These are phyloP conservation scores for Lytechinus variegatus DNA, from an alignment of 35 echinoderm and acorn worm species.

Conservation along the genomic window DNA sequence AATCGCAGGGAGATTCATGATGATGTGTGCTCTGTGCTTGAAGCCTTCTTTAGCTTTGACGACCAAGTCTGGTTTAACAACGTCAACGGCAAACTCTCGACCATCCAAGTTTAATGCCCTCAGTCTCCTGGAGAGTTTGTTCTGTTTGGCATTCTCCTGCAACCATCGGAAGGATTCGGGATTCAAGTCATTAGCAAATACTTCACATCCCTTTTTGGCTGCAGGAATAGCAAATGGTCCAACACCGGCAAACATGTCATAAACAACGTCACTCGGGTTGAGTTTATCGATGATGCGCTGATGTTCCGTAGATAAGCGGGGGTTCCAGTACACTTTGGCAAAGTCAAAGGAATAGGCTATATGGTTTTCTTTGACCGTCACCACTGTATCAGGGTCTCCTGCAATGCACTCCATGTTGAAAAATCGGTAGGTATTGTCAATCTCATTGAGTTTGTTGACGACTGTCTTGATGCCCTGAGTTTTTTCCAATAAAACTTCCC, in stretches of 20 bases:
- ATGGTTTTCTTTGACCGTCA: slow-evolving; percentile 75
- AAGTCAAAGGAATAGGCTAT: slow-evolving; percentile 87
- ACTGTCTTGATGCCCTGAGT: slow-evolving; percentile 83
- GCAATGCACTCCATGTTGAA: slow-evolving; percentile 97
- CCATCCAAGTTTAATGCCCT: slow-evolving; percentile 82
- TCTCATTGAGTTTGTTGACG: slow-evolving; percentile 87
- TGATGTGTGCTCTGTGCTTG: slow-evolving; percentile 57
- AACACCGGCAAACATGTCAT: slow-evolving; percentile 93
- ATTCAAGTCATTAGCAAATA: slow-evolving; percentile 91
- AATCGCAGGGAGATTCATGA: slow-evolving; percentile 93
- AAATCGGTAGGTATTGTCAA: slow-evolving; percentile 90
- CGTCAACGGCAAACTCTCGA: slow-evolving; percentile 62
- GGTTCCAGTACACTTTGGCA: slow-evolving; percentile 99
- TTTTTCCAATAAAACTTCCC: slow-evolving; percentile 88
- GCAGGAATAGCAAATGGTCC: slow-evolving; percentile 93
- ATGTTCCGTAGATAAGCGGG: slow-evolving; percentile 86
- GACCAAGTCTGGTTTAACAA: slow-evolving; percentile 70
- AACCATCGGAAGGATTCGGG: slow-evolving; percentile 92
- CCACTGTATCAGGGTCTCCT: slow-evolving; percentile 78
- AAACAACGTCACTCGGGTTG: slow-evolving; percentile 58
- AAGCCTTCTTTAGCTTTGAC: slow-evolving; percentile 29
- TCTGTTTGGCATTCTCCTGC: slow-evolving; percentile 67
- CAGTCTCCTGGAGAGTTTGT: slow-evolving; percentile 70
- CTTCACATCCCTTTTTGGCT: slow-evolving; percentile 77
- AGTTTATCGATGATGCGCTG: slow-evolving; percentile 63